Conservation (phyloP, 1,140 invertebrate genomes). For the Dendroctonus valens region DNA sequence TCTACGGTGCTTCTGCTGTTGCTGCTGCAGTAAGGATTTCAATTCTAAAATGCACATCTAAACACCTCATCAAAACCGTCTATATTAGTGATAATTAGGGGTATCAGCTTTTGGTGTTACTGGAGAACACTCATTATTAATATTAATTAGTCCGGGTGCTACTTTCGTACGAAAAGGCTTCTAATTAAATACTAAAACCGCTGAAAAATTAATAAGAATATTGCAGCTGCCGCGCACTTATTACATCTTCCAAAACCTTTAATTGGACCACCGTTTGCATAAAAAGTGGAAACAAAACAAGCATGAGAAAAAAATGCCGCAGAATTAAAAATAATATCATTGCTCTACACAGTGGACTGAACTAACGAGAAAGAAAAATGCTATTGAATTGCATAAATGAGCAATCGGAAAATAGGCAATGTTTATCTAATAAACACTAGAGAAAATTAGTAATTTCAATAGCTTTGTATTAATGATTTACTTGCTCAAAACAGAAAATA, state of each 20-base stretch:
- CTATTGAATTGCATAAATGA: no score
- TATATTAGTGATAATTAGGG: no score
- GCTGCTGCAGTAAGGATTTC: no score
- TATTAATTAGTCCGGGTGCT: constrained; percentile 8
- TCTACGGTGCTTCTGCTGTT: no score
- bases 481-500: no score
- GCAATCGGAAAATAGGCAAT: no score
- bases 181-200: constrained; percentile 20
- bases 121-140: neutral
- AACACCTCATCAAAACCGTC: no score
- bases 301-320: constrained; percentile 7
- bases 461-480: no score
- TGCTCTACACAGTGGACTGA: neutral
- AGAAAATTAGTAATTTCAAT: no score
- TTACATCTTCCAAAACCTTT: constrained; percentile 18
- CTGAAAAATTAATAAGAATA: constrained; percentile 14
- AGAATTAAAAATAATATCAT: constrained; percentile 3
- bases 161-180: constrained; percentile 4
- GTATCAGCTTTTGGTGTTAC: neutral
- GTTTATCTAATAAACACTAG: no score
- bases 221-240: constrained; percentile 10
- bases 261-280: constrained; percentile 16
- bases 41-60: no score
- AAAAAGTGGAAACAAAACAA: constrained; percentile 12
- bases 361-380: no score